Evolutionary conservation across 2,888 invertebrate species (phyloP), one percentile per base, ranked within the genome.

Genomic region (Nephrocerus scutellatus): DNA sequence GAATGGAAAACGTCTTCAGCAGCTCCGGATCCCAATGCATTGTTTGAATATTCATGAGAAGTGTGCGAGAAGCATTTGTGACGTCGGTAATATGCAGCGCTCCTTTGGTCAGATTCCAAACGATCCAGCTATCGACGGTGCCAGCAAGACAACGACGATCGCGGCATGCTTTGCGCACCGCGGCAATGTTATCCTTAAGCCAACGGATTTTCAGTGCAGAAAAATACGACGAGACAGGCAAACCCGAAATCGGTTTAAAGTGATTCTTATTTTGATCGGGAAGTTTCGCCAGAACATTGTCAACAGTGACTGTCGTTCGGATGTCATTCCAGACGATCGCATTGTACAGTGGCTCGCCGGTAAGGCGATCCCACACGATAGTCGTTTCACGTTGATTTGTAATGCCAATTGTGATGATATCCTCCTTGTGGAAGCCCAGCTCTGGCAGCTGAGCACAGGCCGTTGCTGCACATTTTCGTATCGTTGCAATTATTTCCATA

Each of bases 281-380:
- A 6, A 85, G 75, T 58, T 81, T 83, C 0, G 82, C 82, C 41
- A 90, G 70, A 41, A 91, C 79, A 41, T 81, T 77, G 59, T 93
- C 88, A 2, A 91, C 92, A 6, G 88, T 84, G 3, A 77, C 71
- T 50, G 82, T 79, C 12, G 95, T 91, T 21, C 96, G 72, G 26
- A 84, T 83, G 67, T 96, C 96, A 57, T 89, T 82, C 96, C 96
- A 96, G n/a, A 90, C 91, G 62, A 96, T 88, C 3, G 93, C 93
- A 63, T 92, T 90, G 66, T 89, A 80, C 15, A 95, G 70, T 0
- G 93, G 90, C 57, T 85, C 76, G 6, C 95, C 95, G 0, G 91
- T 92, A 2, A 68, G 70, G 55, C 80, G 81, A 66, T 96, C 90
- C 96, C 96, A 96, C 0, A 86, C 85, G 52, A 96, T 74, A 1